These are phyloP conservation scores for Heliconius aoede DNA, from an alignment of 2,888 invertebrate species.

Conservation along the genomic window DNA sequence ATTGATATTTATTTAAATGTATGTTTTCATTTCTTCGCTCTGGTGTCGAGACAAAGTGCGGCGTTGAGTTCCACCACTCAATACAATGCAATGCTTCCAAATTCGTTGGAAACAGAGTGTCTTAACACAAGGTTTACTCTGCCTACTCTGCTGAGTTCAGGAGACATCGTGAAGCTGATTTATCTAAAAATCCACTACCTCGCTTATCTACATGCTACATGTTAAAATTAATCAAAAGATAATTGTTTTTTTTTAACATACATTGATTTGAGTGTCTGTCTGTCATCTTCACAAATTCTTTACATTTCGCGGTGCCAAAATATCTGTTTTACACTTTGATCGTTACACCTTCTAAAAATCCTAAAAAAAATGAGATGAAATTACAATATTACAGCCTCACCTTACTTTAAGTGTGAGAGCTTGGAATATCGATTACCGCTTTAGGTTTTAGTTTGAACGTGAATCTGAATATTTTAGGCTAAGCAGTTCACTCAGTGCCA, in stretches of 20 bases:
- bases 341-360: background rate
- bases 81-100: no score
- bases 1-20: no score
- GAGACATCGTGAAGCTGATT: no score
- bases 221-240: no score
- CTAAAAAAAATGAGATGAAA: background rate
- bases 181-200: no score
- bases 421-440: constrained; percentile 24
- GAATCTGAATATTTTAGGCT: constrained; percentile 19
- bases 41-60: no score
- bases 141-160: no score
- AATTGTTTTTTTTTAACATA: background rate
- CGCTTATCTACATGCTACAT: no score
- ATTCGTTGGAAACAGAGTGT: no score
- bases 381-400: background rate
- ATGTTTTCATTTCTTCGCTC: no score
- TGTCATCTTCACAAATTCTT: background rate
- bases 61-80: no score
- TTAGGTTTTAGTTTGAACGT: constrained; percentile 13
- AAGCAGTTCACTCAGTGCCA: constrained; percentile 8
- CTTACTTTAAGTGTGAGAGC: background rate
- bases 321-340: background rate
- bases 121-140: no score
- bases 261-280: background rate
- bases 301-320: background rate